A percentile compares a stretch with the other conserved stretches of the same genome.
phyloP scores from a whole-genome alignment of 2,797 vertebrate species.

The Cynodonichthys magdalenae region DNA sequence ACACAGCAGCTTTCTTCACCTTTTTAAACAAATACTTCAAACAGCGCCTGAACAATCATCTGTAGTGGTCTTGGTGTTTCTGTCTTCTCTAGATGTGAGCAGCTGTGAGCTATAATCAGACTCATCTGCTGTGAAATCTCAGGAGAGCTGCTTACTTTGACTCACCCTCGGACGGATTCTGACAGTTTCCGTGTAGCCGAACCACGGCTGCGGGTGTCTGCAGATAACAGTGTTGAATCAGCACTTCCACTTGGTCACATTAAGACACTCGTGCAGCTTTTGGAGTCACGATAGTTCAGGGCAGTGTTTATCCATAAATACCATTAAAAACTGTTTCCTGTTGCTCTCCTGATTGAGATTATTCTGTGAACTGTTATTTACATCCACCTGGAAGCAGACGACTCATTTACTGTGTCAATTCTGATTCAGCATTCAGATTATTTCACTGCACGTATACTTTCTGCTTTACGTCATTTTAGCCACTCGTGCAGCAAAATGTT shows the following conservation, averaged over 20 bases:
- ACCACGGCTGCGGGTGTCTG: slow-evolving; percentile 40
- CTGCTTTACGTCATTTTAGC: too few relatives aligned
- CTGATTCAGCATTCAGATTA: too few relatives aligned
- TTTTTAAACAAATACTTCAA: neutral
- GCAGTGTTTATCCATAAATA: slow-evolving; percentile 13
- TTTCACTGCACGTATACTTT: too few relatives aligned
- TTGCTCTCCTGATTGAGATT: neutral
- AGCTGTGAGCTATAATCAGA: slow-evolving; percentile 5
- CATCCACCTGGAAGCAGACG: neutral
- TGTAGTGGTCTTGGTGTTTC: too few relatives aligned
- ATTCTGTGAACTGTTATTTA: neutral
- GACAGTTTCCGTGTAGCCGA: slow-evolving; percentile 1
- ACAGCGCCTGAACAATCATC: too few relatives aligned
- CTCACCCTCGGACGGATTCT: slow-evolving; percentile 6
- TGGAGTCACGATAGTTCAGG: neutral
- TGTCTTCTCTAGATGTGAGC: neutral
- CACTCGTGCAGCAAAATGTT: too few relatives aligned
- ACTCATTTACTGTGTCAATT: too few relatives aligned
- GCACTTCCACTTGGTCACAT: slow-evolving; percentile 20
- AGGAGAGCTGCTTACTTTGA: neutral
- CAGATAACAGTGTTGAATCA: slow-evolving; percentile 16
- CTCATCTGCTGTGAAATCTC: neutral
- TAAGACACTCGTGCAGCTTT: slow-evolving; percentile 19
- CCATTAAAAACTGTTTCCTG: slow-evolving; percentile 21
- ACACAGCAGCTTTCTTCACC: too few relatives aligned